Conservation (phyloP, 1,140 invertebrate genomes). For the Phocides pigmalion region DNA sequence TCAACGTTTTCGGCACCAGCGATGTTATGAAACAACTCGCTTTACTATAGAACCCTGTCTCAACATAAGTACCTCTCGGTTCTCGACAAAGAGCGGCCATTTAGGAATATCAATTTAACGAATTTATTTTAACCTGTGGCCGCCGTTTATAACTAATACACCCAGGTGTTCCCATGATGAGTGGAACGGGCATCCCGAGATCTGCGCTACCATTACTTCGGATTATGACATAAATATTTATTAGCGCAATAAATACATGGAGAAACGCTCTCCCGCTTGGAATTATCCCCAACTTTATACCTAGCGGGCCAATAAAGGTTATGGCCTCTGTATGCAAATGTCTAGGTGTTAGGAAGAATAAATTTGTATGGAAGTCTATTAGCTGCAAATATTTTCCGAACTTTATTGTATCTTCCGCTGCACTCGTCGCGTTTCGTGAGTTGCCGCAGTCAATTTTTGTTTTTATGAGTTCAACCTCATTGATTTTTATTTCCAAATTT, state of each 20-base stretch:
- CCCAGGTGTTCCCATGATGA: slow-evolving; percentile 45
- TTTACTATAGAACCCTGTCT: not conserved
- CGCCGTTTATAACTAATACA: slow-evolving; percentile 28
- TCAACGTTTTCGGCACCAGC: too few relatives aligned
- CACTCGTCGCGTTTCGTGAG: slow-evolving; percentile 35
- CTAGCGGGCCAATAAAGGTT: slow-evolving; percentile 50
- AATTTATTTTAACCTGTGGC: slow-evolving; percentile 27
- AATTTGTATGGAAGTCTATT: slow-evolving; percentile 42
- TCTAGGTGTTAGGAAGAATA: slow-evolving; percentile 42
- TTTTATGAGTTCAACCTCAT: slow-evolving; percentile 42
- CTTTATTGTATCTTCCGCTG: slow-evolving; percentile 37
- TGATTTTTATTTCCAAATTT: slow-evolving; percentile 19
- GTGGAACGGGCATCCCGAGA: slow-evolving; percentile 44
- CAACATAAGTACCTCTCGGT: not conserved
- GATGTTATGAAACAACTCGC: not conserved
- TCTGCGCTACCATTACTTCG: slow-evolving; percentile 59
- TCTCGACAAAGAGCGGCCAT: slow-evolving; percentile 5
- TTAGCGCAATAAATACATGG: slow-evolving; percentile 65
- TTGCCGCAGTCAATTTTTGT: slow-evolving; percentile 37
- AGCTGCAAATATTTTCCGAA: slow-evolving; percentile 43
- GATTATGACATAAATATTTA: slow-evolving; percentile 77
- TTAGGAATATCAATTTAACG: slow-evolving; percentile 28
- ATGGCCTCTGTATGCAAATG: slow-evolving; percentile 49
- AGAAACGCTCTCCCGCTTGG: slow-evolving; percentile 49
- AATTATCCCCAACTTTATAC: slow-evolving; percentile 63